phyloP scores from a whole-genome alignment of 2,113 vertebrate species.

The Vidua macroura region DNA sequence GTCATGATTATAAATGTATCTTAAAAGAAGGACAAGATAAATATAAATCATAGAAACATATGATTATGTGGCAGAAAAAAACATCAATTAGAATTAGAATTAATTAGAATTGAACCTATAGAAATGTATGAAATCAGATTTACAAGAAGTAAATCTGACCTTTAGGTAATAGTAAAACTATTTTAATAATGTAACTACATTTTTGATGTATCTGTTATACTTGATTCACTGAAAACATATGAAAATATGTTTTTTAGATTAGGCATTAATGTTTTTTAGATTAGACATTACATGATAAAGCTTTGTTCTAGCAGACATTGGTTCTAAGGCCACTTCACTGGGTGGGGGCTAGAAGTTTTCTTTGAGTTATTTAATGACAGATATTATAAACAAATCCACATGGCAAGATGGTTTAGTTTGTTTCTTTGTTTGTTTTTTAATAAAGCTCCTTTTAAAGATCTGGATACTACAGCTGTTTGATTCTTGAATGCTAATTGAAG shows the following conservation, averaged over 20 bases:
- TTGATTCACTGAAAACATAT: neutral
- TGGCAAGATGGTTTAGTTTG: neutral
- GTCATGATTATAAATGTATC: neutral
- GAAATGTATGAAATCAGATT: neutral
- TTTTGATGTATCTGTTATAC: neutral
- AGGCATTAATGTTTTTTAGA: neutral
- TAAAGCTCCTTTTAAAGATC: neutral
- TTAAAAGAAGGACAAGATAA: neutral
- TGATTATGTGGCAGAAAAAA: neutral
- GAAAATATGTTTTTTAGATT: neutral
- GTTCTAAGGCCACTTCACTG: neutral
- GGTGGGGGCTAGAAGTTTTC: neutral
- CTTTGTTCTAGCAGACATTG: neutral
- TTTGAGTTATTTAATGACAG: neutral
- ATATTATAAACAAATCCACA: neutral
- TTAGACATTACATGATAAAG: neutral
- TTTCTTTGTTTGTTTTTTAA: neutral
- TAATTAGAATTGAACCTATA: neutral
- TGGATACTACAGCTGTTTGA: neutral
- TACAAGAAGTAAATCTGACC: neutral
- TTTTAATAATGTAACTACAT: neutral
- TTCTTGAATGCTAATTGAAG: neutral
- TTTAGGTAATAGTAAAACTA: neutral
- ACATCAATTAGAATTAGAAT: neutral
- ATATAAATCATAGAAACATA: neutral